Evolutionary conservation across 1,140 invertebrate species (phyloP).

Genomic region (Mactra quadrangularis): DNA sequence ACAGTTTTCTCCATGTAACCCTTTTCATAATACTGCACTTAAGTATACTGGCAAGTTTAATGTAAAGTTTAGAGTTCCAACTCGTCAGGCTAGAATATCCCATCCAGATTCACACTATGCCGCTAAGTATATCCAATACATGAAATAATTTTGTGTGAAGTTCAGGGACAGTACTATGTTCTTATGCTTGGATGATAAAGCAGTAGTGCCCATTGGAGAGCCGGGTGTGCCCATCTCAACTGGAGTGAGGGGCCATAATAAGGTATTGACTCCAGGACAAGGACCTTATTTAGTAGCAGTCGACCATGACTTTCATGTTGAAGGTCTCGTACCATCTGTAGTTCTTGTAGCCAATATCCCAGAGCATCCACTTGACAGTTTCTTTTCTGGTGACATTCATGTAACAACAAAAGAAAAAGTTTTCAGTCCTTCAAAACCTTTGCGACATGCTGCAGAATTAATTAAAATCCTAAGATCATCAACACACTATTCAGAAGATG

Average conservation of each 20-base stretch:
- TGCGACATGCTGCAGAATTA: slow-evolving; percentile 58
- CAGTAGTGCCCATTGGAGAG: too few relatives aligned
- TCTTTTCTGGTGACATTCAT: too few relatives aligned
- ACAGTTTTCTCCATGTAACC: slow-evolving; percentile 10
- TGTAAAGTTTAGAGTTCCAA: slow-evolving; percentile 32
- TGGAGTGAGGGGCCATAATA: slow-evolving; percentile 50
- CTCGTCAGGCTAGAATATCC: slow-evolving; percentile 20
- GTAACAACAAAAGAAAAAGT: slow-evolving; percentile 56
- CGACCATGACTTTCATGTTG: slow-evolving; percentile 61
- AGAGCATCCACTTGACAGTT: slow-evolving; percentile 36
- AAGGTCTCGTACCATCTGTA: slow-evolving; percentile 60
- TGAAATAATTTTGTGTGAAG: slow-evolving; percentile 42
- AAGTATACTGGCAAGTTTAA: slow-evolving; percentile 1
- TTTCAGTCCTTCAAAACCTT: slow-evolving; percentile 56
- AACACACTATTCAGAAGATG: too few relatives aligned
- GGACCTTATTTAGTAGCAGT: slow-evolving; percentile 16
- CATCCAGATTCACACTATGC: slow-evolving; percentile 23
- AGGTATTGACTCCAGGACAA: slow-evolving; percentile 50
- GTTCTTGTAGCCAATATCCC: slow-evolving; percentile 57
- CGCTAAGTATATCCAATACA: slow-evolving; percentile 28
- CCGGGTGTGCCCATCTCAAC: slow-evolving; percentile 5
- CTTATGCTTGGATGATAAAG: slow-evolving; percentile 62
- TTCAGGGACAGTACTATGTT: background rate
- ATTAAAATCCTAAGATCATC: too few relatives aligned
- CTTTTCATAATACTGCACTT: background rate